Conservation (phyloP, 1,140 invertebrate species). For the Drosophila serrata region DNA sequence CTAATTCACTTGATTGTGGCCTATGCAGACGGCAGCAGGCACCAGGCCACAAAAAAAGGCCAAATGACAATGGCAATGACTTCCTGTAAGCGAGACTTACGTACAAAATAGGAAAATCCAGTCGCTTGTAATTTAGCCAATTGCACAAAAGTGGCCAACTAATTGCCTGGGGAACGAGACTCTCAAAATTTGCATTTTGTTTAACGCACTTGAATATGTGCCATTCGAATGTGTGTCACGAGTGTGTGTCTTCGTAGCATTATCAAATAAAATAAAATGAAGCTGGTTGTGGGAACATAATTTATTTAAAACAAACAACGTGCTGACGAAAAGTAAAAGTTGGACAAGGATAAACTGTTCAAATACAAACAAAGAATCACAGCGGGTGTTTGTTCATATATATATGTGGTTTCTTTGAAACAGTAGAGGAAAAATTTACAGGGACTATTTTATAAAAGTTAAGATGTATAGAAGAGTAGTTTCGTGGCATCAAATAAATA, state of each 20-base stretch:
- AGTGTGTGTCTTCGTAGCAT: conserved; percentile 18
- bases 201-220: conserved; percentile 34
- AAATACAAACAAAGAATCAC: conserved; percentile 33
- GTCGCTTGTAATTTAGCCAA: conserved; percentile 64
- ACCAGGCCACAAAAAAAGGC: conserved; percentile 19
- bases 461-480: background rate
- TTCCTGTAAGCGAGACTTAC: conserved; percentile 41
- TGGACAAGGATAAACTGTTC: conserved; percentile 34
- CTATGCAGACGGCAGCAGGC: conserved; percentile 14
- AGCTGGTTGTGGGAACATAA: conserved; percentile 42
- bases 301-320: conserved; percentile 68
- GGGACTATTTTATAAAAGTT: too few species aligned
- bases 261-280: conserved; percentile 41
- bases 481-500: background rate
- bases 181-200: conserved; percentile 46
- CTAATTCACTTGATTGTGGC: conserved; percentile 53
- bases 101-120: conserved; percentile 49
- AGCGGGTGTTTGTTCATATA: conserved; percentile 4
- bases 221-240: conserved; percentile 30
- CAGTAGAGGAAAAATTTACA: background rate
- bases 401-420: conserved; percentile 10
- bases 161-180: conserved; percentile 64
- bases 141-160: conserved; percentile 69
- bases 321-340: conserved; percentile 49
- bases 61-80: conserved; percentile 49